Base-by-base conservation (phyloP, 2,888 invertebrate genomes). In the Eristalis pertinax region DNA sequence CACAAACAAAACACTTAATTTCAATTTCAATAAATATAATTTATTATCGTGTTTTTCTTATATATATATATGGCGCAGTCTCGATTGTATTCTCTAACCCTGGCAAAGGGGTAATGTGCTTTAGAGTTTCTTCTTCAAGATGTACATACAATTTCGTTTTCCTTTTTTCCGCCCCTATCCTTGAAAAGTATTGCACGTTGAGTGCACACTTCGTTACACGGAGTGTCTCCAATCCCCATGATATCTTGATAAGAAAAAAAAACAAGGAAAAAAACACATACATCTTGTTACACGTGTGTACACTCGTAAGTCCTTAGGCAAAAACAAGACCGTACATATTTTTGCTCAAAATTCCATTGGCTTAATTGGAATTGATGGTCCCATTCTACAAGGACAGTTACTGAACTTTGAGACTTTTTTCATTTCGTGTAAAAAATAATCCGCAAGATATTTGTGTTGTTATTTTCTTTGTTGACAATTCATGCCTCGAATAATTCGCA, bases 401-500 rank as follows among this genome's bases (percentile, higher is more conserved):
- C 19, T 50, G 50, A 50, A 7, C 19, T 50, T 19, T 8, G 19
- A 19, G 19, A 10, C n/a, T n/a, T 8, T 50, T 50, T 50, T 19
- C 8, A 1, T 5, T 19, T n/a, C 50, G 50, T 50, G 19, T 19
- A 50, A 50, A 50, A 43, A 0, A 50, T 19, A 50, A 50, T 19
- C 50, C 19, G 19, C 19, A 50, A 4, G 19, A 19, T 50, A 50
- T 19, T 35, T 32, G 35, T 56, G 56, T 43, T 43, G 26, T 11
- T 29, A 26, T 50, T 43, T 50, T 29, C n/a, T 22, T 38, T 70
- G 38, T 70, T 60, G 60, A 60, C 24, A 70, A 41, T 38, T 60
- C 24, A 41, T 60, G 5, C 69, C 19, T 58, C n/a, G 7, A 10
- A 62, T 60, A 13, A 70, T 35, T 70, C 15, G n/a, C 43, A 50